Evolutionary conservation across 2,797 vertebrate species (phyloP).

Genomic region (Crypturellus tataupa): DNA sequence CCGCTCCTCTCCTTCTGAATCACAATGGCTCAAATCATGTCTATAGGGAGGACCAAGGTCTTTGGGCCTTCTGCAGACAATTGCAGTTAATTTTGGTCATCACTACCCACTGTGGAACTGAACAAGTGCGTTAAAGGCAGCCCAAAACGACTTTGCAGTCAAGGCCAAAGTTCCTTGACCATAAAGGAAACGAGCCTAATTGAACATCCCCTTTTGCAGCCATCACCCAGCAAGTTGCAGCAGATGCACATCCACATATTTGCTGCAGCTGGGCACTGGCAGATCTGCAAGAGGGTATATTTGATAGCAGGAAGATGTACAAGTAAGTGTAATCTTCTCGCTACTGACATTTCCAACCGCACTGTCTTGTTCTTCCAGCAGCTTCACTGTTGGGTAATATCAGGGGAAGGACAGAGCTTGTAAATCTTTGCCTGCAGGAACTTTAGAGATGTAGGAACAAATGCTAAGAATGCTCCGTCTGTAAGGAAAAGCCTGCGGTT

Average conservation of each 20-base stretch:
- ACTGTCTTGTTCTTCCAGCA: constrained; percentile 52
- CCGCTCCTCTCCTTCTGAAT: background rate
- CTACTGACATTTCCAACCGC: constrained; percentile 22
- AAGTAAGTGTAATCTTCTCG: background rate
- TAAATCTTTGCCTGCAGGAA: constrained; percentile 52
- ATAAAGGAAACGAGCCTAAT: background rate
- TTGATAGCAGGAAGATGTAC: background rate
- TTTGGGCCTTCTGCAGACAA: background rate
- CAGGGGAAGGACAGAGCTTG: constrained; percentile 38
- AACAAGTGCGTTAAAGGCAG: background rate
- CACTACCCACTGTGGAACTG: too few species aligned
- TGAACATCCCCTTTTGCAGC: background rate
- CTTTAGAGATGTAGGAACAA: constrained; percentile 61
- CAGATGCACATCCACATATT: background rate
- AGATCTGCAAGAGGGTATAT: background rate
- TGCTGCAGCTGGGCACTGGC: background rate
- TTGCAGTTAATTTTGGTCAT: background rate
- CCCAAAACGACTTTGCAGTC: background rate
- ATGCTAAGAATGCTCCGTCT: constrained; percentile 59
- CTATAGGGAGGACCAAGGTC: accelerated
- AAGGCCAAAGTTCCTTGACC: background rate
- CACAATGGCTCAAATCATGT: background rate
- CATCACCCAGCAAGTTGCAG: background rate
- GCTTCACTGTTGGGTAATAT: constrained; percentile 44
- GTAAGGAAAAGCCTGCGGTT: constrained; percentile 21